Conservation (phyloP, 2,113 vertebrate genomes). For the Elephas maximus region DNA sequence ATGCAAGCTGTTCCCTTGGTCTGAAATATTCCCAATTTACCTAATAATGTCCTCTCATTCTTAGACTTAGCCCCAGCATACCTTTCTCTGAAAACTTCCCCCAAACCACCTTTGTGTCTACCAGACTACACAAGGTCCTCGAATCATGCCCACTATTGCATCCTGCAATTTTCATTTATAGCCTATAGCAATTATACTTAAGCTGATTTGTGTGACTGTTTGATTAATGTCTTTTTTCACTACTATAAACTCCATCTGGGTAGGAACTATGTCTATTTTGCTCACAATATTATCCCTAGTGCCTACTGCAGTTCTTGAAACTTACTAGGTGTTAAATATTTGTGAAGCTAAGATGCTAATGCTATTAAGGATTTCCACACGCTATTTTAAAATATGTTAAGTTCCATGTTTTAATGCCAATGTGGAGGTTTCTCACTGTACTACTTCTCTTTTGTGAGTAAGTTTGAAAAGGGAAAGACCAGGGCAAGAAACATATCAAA, state of each 20-base stretch:
- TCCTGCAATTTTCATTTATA: background rate
- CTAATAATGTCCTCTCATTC: background rate
- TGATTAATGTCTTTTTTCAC: background rate
- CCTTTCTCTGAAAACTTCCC: background rate
- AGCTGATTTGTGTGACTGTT: background rate
- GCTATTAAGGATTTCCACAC: background rate
- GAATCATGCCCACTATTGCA: background rate
- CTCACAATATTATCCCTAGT: background rate
- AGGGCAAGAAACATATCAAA: background rate
- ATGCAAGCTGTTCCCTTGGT: background rate
- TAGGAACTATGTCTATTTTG: background rate
- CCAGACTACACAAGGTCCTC: background rate
- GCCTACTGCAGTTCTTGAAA: background rate
- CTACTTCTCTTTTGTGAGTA: background rate
- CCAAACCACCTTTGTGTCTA: background rate
- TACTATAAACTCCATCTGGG: background rate
- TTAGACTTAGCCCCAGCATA: background rate
- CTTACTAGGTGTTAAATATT: background rate
- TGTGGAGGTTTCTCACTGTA: background rate
- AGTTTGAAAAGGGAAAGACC: background rate
- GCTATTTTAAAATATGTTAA: background rate
- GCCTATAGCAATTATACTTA: background rate
- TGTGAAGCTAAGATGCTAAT: background rate
- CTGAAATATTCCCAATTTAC: background rate
- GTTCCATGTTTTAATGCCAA: background rate